Conservation (phyloP, 2,113 vertebrate genomes). For the Zosterops lateralis region DNA sequence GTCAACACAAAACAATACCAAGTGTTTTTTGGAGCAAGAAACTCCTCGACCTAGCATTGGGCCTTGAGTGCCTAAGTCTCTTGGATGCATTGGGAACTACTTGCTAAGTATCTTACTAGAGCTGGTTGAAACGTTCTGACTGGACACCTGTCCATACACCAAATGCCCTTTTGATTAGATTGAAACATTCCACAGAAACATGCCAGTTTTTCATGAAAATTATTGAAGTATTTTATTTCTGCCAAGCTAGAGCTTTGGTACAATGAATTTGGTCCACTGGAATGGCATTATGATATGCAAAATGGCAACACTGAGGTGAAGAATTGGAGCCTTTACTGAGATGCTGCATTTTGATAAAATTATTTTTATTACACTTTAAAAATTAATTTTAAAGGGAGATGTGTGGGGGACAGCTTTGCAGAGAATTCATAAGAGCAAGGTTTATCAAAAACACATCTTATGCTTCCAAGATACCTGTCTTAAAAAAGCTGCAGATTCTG, state of each 20-base stretch:
- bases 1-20: not conserved
- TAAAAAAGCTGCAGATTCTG: not conserved
- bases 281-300: not conserved
- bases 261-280: not conserved
- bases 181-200: not conserved
- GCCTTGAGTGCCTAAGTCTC: not conserved
- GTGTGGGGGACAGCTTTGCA: not conserved
- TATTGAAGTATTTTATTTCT: not conserved
- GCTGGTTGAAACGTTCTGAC: not conserved
- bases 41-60: not conserved
- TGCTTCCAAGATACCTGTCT: not conserved
- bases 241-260: not conserved
- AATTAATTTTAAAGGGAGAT: not conserved
- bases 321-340: not conserved
- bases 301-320: not conserved
- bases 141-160: not conserved
- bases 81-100: not conserved
- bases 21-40: not conserved
- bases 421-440: not conserved
- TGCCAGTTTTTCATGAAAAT: not conserved
- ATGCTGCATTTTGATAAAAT: not conserved
- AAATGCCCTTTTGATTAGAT: not conserved
- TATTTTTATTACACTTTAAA: not conserved
- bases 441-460: not conserved
- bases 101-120: not conserved